Evolutionary conservation across 2,113 vertebrate genomes (phyloP), one percentile per base, ranked within the genome.

Genomic region (Equus przewalskii): DNA sequence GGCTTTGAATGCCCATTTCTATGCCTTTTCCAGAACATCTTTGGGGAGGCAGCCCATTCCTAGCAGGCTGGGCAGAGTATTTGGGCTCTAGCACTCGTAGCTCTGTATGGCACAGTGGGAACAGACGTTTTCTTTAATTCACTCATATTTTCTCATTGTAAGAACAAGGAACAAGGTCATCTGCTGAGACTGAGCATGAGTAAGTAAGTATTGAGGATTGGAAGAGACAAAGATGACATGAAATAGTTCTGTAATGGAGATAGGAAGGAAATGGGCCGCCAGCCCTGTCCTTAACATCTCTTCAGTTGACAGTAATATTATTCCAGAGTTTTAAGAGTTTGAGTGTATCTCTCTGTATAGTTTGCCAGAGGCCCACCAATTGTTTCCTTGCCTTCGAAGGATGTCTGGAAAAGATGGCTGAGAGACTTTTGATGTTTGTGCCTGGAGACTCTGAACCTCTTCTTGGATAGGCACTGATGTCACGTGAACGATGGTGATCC

Each of bases 71-170:
- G 4, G 1, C 54, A 65, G 3, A n/a, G 30, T 5, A 1, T 15
- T 16, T n/a, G 36, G 21, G 2, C 6, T 21, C 21, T 69, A 33
- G 24, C 13, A 7, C 30, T 60, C 1, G 0, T 10, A 7, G 28
- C 7, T 51, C 5, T 24, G 24, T 60, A 26, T 1, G 36, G 5
- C 33, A 41, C 19, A 26, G 1, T 15, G 41, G 15, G 46, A 24
- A 24, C 16, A 69, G 24, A 12, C 4, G 0, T 49, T 76, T 80
- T 84, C 44, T 91, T 76, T 65, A 44, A 28, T 30, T 75, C 5
- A 1, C 21, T 33, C 79, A 49, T 75, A 15, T 69, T 56, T 75
- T 89, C 36, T 81, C 54, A n/a, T 26, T 69, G 24, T 64, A 58
- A 97, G n/a, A 93, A 22, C 15, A 84, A 54, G 56, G 46, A 49